Evolutionary conservation across 2,113 vertebrate species (phyloP).

Genomic region (Aythya baeri): DNA sequence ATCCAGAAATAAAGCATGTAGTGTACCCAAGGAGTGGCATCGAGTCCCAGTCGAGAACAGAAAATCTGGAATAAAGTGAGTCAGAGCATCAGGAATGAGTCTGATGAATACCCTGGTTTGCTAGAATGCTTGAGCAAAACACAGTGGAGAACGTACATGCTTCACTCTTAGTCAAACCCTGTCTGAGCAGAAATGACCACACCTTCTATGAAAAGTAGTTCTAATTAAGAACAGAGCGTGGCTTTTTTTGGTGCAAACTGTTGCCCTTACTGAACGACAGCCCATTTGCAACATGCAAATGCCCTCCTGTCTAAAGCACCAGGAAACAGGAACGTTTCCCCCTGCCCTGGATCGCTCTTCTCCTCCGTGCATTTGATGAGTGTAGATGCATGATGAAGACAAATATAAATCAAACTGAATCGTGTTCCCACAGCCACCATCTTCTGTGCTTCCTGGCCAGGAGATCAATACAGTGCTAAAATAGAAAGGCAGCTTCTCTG

Average conservation of each 20-base stretch:
- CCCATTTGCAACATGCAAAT: neutral
- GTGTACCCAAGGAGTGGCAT: neutral
- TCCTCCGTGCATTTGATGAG: neutral
- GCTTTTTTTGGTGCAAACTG: slow-evolving; percentile 24
- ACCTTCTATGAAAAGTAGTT: slow-evolving; percentile 53
- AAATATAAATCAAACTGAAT: neutral
- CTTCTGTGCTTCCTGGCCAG: neutral
- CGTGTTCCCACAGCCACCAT: neutral
- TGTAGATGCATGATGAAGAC: neutral
- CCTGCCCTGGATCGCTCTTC: neutral
- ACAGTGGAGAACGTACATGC: neutral
- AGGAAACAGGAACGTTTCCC: neutral
- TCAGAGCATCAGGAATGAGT: slow-evolving; percentile 29
- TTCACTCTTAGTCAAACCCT: slow-evolving; percentile 11
- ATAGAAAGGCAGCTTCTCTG: neutral
- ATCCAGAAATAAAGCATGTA: slow-evolving; percentile 14
- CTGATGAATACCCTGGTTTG: slow-evolving; percentile 29
- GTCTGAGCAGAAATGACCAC: slow-evolving; percentile 48
- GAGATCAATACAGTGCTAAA: neutral
- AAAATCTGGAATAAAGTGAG: slow-evolving; percentile 26
- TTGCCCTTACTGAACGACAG: slow-evolving; percentile 10
- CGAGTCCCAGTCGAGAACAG: neutral
- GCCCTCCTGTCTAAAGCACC: neutral
- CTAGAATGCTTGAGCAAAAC: neutral
- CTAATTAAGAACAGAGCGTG: slow-evolving; percentile 54